Conservation (phyloP, 2,113 vertebrate species). For the Polyodon spathula region DNA sequence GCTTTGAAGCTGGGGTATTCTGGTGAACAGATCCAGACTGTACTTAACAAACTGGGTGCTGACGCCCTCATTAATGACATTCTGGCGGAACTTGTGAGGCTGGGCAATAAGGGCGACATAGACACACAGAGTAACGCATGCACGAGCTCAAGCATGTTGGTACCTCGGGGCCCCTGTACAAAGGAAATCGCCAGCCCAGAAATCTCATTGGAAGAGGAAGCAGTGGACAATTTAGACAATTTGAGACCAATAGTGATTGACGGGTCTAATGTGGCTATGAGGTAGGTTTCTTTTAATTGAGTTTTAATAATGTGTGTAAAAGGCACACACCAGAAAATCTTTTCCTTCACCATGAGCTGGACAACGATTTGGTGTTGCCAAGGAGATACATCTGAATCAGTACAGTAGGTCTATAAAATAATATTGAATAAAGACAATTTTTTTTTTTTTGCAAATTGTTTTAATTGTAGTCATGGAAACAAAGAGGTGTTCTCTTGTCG, state of each 20-base stretch:
- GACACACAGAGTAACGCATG: conserved; percentile 61
- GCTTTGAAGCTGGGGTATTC: conserved; percentile 92
- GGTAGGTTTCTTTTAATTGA: conserved; percentile 53
- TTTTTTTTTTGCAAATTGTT: conserved; percentile 3
- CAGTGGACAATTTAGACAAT: conserved; percentile 78
- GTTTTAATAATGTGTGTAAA: too few relatives aligned
- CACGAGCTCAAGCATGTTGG: conserved; percentile 34
- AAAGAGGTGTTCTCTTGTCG: conserved; percentile 97
- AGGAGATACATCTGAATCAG: too few relatives aligned
- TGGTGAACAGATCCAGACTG: conserved; percentile 86
- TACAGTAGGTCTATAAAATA: too few relatives aligned
- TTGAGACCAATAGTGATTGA: conserved; percentile 90
- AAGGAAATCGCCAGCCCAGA: conserved; percentile 80
- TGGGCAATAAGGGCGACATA: conserved; percentile 84
- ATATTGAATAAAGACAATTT: conserved; percentile 13
- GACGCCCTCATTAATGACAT: conserved; percentile 90
- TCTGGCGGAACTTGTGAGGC: conserved; percentile 86
- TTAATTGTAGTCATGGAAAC: conserved; percentile 83
- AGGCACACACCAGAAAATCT: too few relatives aligned
- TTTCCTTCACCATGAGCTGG: too few relatives aligned
- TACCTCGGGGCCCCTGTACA: conserved; percentile 56
- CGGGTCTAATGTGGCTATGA: conserved; percentile 97
- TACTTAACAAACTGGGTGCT: conserved; percentile 83
- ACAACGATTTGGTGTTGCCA: too few relatives aligned
- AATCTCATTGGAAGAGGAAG: conserved; percentile 81